phyloP scores from a whole-genome alignment of 2,113 vertebrate genomes.

The Rhizomys pruinosus region DNA sequence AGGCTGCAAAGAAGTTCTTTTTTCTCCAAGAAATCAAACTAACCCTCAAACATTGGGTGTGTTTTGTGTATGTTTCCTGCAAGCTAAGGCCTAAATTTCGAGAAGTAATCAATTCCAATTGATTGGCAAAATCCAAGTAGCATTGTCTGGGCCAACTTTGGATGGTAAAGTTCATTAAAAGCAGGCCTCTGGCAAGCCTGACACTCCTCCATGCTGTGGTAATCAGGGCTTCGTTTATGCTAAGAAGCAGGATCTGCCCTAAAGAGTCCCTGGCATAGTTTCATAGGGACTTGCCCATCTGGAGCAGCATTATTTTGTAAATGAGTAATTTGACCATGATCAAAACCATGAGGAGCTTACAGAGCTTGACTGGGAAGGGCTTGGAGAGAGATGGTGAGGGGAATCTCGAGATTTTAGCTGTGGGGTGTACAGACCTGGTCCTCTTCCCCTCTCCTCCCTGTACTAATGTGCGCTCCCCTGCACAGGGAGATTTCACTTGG shows the following conservation, averaged over 20 bases:
- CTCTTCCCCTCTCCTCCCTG: background rate
- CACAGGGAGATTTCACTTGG: constrained; percentile 34
- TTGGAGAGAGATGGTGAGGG: background rate
- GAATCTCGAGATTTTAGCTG: background rate
- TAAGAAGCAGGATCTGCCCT: constrained; percentile 78
- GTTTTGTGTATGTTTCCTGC: constrained; percentile 59
- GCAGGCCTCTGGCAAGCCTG: constrained; percentile 64
- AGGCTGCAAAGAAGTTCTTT: constrained; percentile 37
- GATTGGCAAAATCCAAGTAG: constrained; percentile 68
- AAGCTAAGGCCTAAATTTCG: constrained; percentile 62
- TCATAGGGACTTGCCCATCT: constrained; percentile 74
- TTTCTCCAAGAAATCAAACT: constrained; percentile 60
- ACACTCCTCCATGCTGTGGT: constrained; percentile 51
- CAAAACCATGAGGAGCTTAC: constrained; percentile 59
- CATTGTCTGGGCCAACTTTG: constrained; percentile 75
- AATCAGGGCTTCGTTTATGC: constrained; percentile 76
- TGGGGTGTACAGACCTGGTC: background rate
- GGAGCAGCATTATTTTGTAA: constrained; percentile 70
- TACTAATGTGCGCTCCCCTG: background rate
- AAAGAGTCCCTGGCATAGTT: constrained; percentile 80
- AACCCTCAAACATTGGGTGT: constrained; percentile 31
- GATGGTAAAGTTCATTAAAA: constrained; percentile 82
- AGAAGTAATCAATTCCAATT: constrained; percentile 78
- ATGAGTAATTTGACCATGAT: constrained; percentile 73
- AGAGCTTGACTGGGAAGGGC: background rate